Conservation (phyloP, 2,113 vertebrate genomes). For the Vicugna pacos region DNA sequence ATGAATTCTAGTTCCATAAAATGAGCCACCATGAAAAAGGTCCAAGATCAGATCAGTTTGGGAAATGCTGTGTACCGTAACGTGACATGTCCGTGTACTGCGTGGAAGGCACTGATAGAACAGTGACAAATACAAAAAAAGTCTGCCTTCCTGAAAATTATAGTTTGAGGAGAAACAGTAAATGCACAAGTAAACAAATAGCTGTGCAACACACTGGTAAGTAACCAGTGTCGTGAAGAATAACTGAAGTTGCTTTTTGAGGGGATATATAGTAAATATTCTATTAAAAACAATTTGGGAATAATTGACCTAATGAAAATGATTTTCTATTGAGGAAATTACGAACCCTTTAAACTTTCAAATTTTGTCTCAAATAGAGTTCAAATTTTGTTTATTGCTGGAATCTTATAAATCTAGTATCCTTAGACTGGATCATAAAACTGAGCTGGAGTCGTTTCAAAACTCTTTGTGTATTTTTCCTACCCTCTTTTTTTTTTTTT, state of each 20-base stretch:
- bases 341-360: neutral
- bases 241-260: neutral
- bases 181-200: neutral
- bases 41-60: neutral
- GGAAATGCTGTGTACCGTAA: neutral
- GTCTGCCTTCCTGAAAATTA: neutral
- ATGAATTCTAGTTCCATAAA: neutral
- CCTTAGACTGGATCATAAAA: neutral
- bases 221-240: neutral
- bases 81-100: too few species aligned
- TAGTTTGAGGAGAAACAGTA: neutral
- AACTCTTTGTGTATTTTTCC: neutral
- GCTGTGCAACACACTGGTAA: neutral
- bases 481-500: neutral
- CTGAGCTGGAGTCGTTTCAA: neutral
- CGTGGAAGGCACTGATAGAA: neutral
- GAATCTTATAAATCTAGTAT: neutral
- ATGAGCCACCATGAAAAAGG: neutral
- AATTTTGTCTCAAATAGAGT: neutral
- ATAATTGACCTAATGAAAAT: neutral
- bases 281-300: neutral
- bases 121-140: neutral
- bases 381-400: constrained; percentile 16
- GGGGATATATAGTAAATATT: neutral
- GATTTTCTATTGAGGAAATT: neutral